phyloP scores from a whole-genome alignment of 2,797 vertebrate genomes.

The Epinephelus malabaricus region DNA sequence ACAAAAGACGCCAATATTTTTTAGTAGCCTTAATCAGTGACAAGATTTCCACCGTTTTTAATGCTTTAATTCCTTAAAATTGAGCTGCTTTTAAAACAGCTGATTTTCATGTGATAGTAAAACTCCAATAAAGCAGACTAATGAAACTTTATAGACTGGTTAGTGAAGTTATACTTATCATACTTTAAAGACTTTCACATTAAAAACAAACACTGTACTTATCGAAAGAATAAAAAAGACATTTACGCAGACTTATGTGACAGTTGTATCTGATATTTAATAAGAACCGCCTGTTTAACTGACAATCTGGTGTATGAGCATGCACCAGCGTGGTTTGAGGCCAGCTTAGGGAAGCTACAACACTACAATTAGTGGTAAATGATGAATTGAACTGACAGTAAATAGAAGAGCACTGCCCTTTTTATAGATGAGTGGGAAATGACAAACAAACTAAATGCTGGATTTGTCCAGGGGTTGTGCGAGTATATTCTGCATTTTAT shows the following conservation, averaged over 20 bases:
- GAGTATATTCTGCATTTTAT: background rate
- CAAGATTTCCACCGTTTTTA: background rate
- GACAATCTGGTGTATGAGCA: background rate
- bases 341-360: background rate
- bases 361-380: background rate
- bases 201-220: background rate
- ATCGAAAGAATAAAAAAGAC: too few relatives aligned
- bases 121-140: background rate
- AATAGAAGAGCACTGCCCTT: background rate
- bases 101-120: slow-evolving; percentile 21
- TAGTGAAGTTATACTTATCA: background rate
- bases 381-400: background rate
- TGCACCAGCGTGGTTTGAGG: background rate
- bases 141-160: background rate
- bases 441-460: background rate
- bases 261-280: background rate
- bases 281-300: background rate
- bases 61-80: background rate
- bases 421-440: background rate
- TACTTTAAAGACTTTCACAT: background rate
- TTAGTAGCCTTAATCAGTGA: background rate
- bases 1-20: background rate
- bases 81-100: background rate
- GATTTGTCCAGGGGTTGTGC: background rate
- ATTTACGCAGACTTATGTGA: too few relatives aligned